Evolutionary conservation across 2,797 vertebrate genomes (phyloP), one percentile per base, ranked within the genome.

Genomic region (Cygnus olor): DNA sequence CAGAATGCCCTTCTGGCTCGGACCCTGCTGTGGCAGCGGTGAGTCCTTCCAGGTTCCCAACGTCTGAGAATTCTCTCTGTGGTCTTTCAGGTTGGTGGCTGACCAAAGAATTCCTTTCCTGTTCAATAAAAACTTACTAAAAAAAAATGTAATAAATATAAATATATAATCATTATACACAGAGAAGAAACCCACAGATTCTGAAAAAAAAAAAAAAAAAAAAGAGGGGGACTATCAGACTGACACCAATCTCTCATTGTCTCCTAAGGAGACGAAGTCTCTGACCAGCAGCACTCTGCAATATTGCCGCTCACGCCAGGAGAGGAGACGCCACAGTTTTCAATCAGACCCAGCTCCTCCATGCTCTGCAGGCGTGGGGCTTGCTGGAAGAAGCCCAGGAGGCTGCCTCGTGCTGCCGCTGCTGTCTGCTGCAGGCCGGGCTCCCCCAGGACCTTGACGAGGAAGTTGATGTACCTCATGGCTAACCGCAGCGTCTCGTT

Each of bases 391-490:
- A 98, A 93, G 4, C 96, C 98, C 92, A 98, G 89, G 79, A 98
- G 88, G 93, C 96, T 97, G 79, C 96, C 96, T 7, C 94, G 97
- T 47, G 97, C 86, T 64, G 92, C 82, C 56, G 76, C 92, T 72
- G 94, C 95, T 1, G 98, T 96, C 4, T 98, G 98, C 95, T 98
- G 98, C n/a, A 98, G 98, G 82, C 97, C 98, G 97, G 99, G 98
- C 69, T 98, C 99, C 90, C 99, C 98, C 93, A 99, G 97, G 88
- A 99, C 97, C 96, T 98, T 98, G 97, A 99, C 98, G 32, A 99
- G 97, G 97, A 99, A 99, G 97, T 98, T 99, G 98, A 99, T 99
- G 87, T 99, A 99, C 95, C 98, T 99, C 99, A 99, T 99, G 83
- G 99, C 99, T 97, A 99, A 96, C 7, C 99, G 98, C 61, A 99